These are phyloP conservation scores for Heliothis virescens DNA, from an alignment of 1,140 invertebrate species.

Conservation along the genomic window DNA sequence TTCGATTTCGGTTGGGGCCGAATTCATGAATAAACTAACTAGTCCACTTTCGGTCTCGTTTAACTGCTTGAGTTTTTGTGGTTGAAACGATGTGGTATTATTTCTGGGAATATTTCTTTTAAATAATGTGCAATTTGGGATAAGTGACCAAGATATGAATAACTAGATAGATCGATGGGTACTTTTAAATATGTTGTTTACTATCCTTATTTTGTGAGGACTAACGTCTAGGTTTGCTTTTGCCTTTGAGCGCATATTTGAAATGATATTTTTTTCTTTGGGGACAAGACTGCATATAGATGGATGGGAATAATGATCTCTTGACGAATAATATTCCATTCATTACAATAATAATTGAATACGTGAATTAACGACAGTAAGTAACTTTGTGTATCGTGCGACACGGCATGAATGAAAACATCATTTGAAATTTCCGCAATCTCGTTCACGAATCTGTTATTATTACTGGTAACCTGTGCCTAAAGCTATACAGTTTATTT, in stretches of 20 bases:
- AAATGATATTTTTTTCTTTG: constrained; percentile 58
- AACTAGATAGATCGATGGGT: constrained; percentile 14
- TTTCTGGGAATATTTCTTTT: constrained; percentile 27
- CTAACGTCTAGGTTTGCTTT: constrained; percentile 54
- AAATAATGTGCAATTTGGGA: neutral
- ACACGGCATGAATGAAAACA: neutral
- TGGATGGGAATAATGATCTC: constrained; percentile 52
- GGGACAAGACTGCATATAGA: constrained; percentile 42
- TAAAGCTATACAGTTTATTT: constrained; percentile 58
- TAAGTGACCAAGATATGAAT: neutral
- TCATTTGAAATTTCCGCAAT: constrained; percentile 1
- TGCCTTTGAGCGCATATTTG: constrained; percentile 52
- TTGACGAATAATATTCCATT: neutral
- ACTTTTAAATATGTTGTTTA: constrained; percentile 51
- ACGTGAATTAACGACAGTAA: neutral
- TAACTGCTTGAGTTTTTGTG: constrained; percentile 36
- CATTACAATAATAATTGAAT: neutral
- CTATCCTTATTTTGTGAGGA: constrained; percentile 57
- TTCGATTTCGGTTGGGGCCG: constrained; percentile 54
- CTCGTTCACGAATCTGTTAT: constrained; percentile 17
- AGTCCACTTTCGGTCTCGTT: constrained; percentile 52
- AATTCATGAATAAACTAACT: constrained; percentile 51
- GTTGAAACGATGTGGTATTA: neutral
- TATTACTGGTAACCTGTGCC: constrained; percentile 23
- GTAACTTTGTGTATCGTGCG: no score